phyloP scores from a whole-genome alignment of 2,888 invertebrate genomes.

The Beris chalybata region DNA sequence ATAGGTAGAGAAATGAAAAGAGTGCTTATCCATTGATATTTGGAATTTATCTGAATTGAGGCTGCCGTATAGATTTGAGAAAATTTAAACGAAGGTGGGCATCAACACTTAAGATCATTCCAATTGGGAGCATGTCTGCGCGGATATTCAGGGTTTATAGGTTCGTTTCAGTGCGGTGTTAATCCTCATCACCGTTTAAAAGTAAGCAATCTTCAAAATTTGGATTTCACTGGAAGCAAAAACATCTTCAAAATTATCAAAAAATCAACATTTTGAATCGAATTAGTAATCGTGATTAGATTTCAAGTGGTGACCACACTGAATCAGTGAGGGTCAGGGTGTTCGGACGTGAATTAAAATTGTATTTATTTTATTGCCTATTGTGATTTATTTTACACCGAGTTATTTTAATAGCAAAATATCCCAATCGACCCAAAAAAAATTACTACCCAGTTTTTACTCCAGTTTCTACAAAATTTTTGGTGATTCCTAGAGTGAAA shows the following conservation, averaged over 20 bases:
- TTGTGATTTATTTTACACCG: too few relatives aligned
- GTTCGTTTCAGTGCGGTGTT: constrained; percentile 13
- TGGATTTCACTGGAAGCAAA: constrained; percentile 25
- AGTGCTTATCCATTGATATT: neutral
- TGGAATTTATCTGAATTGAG: constrained; percentile 1
- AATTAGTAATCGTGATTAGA: constrained; percentile 30
- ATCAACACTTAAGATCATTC: constrained; percentile 30
- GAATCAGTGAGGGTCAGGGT: constrained; percentile 13
- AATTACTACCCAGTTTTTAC: too few relatives aligned
- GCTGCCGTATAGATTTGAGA: constrained; percentile 16
- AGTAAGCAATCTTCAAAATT: constrained; percentile 19
- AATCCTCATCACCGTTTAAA: constrained; percentile 20
- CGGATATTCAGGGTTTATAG: constrained; percentile 23
- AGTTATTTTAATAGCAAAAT: too few relatives aligned
- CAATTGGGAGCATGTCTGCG: constrained; percentile 29
- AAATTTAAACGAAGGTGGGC: constrained; percentile 27
- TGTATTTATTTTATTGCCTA: too few relatives aligned
- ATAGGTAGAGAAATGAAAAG: neutral
- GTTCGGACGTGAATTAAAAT: too few relatives aligned
- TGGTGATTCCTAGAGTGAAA: too few relatives aligned
- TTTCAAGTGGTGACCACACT: constrained; percentile 30
- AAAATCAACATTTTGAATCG: constrained; percentile 28
- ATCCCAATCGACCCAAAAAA: too few relatives aligned
- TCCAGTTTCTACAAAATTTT: too few relatives aligned
- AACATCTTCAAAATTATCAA: constrained; percentile 29